Evolutionary conservation across 2,113 vertebrate species (phyloP).

Genomic region (Thalassoma bifasciatum): DNA sequence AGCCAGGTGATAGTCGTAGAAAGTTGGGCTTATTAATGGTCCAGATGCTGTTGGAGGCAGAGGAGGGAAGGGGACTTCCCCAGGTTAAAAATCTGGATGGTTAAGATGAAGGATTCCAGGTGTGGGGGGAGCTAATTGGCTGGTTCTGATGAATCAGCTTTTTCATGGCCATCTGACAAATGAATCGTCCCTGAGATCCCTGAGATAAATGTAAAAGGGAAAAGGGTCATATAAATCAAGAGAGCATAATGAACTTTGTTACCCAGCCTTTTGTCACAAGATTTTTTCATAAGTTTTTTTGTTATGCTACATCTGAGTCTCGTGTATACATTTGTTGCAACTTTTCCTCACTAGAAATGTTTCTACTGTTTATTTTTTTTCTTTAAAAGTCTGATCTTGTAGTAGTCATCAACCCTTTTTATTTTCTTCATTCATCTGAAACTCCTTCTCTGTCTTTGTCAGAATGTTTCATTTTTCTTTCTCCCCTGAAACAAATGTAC

Average conservation of each 20-base stretch:
- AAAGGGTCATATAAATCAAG: too few relatives aligned
- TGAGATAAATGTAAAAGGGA: too few relatives aligned
- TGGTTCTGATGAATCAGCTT: neutral
- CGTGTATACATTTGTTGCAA: neutral
- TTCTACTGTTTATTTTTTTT: conserved; percentile 1
- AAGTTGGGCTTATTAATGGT: neutral
- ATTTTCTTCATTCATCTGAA: conserved; percentile 10
- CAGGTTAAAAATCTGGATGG: neutral
- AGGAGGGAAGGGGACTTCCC: neutral
- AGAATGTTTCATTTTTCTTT: neutral
- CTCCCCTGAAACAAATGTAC: conserved; percentile 3
- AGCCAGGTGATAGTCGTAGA: neutral
- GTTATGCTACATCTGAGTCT: neutral
- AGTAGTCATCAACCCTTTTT: conserved; percentile 7
- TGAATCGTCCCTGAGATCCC: too few relatives aligned
- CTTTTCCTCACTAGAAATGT: neutral
- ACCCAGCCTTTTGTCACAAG: too few relatives aligned
- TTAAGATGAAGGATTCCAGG: neutral
- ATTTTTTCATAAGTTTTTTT: too few relatives aligned
- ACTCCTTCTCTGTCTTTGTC: conserved; percentile 2
- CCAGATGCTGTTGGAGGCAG: neutral
- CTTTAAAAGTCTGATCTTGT: conserved; percentile 12
- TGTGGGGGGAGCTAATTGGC: neutral
- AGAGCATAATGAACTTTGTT: too few relatives aligned
- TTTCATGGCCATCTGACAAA: neutral